Base-by-base conservation (phyloP, 2,113 vertebrate genomes). In the Seriola quinqueradiata region DNA sequence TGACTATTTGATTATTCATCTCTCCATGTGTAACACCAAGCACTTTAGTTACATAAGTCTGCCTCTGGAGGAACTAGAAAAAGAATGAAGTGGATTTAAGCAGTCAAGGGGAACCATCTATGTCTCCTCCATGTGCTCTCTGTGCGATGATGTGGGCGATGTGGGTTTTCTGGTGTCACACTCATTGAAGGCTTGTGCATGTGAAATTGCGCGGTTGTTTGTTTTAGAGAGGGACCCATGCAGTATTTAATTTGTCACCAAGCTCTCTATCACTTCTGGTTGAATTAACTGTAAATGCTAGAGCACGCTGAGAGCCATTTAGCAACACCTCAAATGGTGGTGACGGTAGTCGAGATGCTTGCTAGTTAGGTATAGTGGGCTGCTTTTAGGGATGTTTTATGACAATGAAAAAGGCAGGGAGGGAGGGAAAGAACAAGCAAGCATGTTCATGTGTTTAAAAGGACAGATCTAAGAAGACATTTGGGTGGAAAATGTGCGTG, bases 41-140 rank as follows among this genome's bases (percentile, higher is more conserved):
- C 90, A 89, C 88, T 90, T 90, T 74, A 42, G 87, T 94, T 94
- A 86, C 87, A 78, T 92, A 93, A 93, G 80, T 79, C 77, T 75
- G 71, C 73, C 88, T 87, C 87, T 76, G 84, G 77, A 84, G 79
- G 52, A 79, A 81, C 68, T 77, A 50, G 79, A 77, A 87, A 77
- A 68, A 83, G 84, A 90, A 87, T 80, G 80, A 87, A 86, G 84
- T 89, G 67, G 84, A 91, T 88, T 87, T 74, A 79, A 66, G 75
- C 80, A 85, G 86, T 71, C 40, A 81, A 67, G 78, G 52, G 83
- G 61, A 87, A 86, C 55, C 81, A 70, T 82, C 70, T 57, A 80
- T 40, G 70, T 87, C 79, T 87, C 63, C 23, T 77, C 61, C 48
- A 6, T 66, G 86, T 36, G 75, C 55, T 73, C 70, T 75, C 57